Base-by-base conservation (phyloP, 2,888 invertebrate genomes). In the Archaeoteleia sp. region DNA sequence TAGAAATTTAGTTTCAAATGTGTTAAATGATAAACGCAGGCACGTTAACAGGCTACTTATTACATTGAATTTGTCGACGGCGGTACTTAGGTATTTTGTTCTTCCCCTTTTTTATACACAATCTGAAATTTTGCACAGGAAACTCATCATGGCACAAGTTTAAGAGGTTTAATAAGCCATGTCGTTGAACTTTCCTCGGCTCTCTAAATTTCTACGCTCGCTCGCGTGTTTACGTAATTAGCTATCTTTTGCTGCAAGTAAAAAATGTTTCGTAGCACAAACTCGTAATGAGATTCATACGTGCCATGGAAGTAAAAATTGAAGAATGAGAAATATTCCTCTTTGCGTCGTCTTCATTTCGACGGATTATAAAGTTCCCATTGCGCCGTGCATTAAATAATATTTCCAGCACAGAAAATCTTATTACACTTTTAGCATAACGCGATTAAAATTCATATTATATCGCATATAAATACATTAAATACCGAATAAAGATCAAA, bases 181-280 rank as follows among this genome's bases (percentile, higher is more conserved):
- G 55, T 45, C 60, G 55, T 55, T 67, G 43, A 67, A 61, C 67
- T 67, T 67, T 45, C 34, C 39, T 30, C 37, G 49, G 12, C 29
- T 49, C 48, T 32, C 27, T 9, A 23, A 49, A 61, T 67, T 55
- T 55, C 40, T 46, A 29, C 29, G 61, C 40, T 45, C 40, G 55
- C 61, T 61, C 51, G 45, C 55, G 54, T 61, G 46, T 67, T 67
- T 61, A 55, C 55, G 55, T 55, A 67, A 67, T 67, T 67, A 67
- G 61, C 61, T 55, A 51, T 61, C 61, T 61, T 55, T 55, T 60
- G 30, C 60, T 43, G 40, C 45, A 37, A 51, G 40, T 46, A 55
- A 48, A 61, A 67, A 67, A 57, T 61, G 51, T 46, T 67, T 55
- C 39, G 54, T 51, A 61, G 51, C 39, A 13, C 51, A 12, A 27